Base-by-base conservation (phyloP, 2,888 invertebrate genomes). In the Thymelicus acteon region DNA sequence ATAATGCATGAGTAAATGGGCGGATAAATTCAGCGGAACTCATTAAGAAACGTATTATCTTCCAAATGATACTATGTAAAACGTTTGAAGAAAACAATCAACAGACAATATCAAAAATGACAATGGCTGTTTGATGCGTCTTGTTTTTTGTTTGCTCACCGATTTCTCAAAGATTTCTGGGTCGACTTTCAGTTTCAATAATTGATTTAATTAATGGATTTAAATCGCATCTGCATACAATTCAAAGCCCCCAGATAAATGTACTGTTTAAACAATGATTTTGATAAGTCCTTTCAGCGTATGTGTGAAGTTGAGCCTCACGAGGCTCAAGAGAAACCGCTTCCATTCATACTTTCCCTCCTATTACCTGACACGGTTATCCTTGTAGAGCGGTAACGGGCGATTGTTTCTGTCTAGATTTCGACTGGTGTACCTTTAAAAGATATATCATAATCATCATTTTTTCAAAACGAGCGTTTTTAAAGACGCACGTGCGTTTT, bases 311-410 rank as follows among this genome's bases (percentile, higher is more conserved):
- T 19, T 54, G 7, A 54, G 2, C 19, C 0, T 31, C 2, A 13
- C n/a, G 24, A 58, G 61, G 6, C 15, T 52, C 31, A 54, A 60
- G 66, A 66, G 66, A 66, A 66, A 66, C 24, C n/a, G 58, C 13
- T 58, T 58, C 57, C 57, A 58, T 66, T 57, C 54, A 52, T 44
- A 66, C 65, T 66, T 66, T 66, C 65, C 58, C 65, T 58, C 31
- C 24, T 52, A 15, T 57, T 47, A 58, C 57, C 47, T 47, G 58
- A 58, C 40, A 64, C 64, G 44, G 64, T 44, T 54, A 64, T 64
- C 64, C 64, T 64, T 64, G 64, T 64, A 40, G 37, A 39, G 54
- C 63, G 40, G 64, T 54, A 52, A 54, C 40, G 24, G n/a, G 44
- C 58, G 44, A 58, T 66, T 58, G 62, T 62, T 10, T 44, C 15